phyloP scores from a whole-genome alignment of 2,797 vertebrate genomes.

The Mormyrus hasselquistii region DNA sequence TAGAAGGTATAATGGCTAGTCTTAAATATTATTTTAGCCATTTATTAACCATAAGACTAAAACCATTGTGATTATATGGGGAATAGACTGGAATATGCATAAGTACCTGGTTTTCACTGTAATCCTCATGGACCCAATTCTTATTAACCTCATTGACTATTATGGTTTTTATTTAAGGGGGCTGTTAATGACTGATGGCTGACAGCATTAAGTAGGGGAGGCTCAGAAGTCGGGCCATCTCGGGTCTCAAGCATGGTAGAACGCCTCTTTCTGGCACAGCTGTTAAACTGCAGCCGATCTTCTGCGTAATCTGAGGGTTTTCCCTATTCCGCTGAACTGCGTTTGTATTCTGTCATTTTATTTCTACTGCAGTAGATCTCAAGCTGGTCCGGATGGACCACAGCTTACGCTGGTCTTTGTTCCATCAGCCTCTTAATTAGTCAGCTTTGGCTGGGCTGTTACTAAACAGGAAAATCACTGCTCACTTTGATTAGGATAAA shows the following conservation, averaged over 20 bases:
- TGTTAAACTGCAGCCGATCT: background rate
- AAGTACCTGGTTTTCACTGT: background rate
- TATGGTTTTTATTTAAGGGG: background rate
- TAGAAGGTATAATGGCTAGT: background rate
- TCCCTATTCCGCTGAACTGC: background rate
- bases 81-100: background rate
- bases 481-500: background rate
- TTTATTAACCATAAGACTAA: background rate
- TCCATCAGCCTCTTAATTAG: background rate
- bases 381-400: background rate
- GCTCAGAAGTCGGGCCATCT: background rate
- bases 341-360: background rate
- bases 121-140: background rate
- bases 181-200: background rate
- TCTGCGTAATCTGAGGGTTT: background rate
- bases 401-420: background rate
- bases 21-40: background rate
- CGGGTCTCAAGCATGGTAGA: background rate
- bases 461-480: background rate
- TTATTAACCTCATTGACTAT: background rate
- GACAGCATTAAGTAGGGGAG: background rate
- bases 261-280: background rate
- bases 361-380: background rate
- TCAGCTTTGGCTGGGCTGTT: background rate
- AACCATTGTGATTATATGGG: background rate